A percentile compares a stretch with the other conserved stretches of the same genome.
phyloP scores from a whole-genome alignment of 2,113 vertebrate genomes.

The Candoia aspera region DNA sequence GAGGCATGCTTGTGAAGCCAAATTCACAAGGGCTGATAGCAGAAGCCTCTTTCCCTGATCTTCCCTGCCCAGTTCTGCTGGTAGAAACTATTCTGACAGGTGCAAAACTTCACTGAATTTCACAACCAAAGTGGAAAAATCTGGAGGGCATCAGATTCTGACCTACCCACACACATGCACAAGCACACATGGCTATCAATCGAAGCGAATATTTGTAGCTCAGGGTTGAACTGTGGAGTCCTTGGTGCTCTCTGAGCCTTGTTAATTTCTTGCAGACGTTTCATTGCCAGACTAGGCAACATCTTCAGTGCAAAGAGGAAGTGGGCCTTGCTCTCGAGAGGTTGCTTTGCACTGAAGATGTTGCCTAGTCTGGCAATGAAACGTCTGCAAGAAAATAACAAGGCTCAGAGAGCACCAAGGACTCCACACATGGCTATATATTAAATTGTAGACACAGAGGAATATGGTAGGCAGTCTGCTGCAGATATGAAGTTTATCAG shows the following conservation, averaged over 20 bases:
- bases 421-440: not conserved
- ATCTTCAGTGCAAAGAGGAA: no score
- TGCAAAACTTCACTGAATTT: not conserved
- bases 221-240: no score
- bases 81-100: not conserved
- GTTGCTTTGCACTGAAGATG: no score
- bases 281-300: no score
- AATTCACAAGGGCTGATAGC: not conserved
- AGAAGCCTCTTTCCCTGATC: not conserved
- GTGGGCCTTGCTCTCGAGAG: no score
- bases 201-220: no score
- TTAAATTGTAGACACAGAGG: not conserved
- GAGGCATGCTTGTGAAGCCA: not conserved
- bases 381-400: no score
- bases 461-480: not conserved
- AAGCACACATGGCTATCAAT: not conserved
- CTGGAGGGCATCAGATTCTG: not conserved
- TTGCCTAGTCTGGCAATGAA: no score
- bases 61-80: not conserved
- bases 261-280: no score
- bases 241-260: no score
- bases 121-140: not conserved
- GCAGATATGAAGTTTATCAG: not conserved
- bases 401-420: no score
- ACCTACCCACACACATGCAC: not conserved